These are phyloP conservation scores for Brachyistius frenatus DNA, from an alignment of 2,113 vertebrate genomes.

Conservation along the genomic window DNA sequence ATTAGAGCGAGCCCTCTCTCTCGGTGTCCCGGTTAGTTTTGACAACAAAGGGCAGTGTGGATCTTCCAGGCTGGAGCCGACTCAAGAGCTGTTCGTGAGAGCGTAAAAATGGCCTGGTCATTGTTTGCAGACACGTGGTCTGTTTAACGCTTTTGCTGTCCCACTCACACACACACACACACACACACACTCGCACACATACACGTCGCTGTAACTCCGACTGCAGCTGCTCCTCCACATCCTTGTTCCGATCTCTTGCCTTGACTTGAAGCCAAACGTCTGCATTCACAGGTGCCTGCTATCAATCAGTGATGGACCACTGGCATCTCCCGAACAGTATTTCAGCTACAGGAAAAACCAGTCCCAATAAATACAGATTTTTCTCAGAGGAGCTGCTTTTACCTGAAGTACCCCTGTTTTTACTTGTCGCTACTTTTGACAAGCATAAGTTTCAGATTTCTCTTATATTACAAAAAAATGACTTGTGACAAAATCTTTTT, in stretches of 20 bases:
- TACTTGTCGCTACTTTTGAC: too few species aligned
- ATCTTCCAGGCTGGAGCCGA: neutral
- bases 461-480: too few species aligned
- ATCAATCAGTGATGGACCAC: neutral
- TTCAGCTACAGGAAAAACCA: neutral
- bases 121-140: neutral
- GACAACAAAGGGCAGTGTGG: slow-evolving; percentile 24
- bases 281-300: neutral
- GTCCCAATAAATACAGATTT: too few species aligned
- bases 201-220: neutral
- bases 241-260: slow-evolving; percentile 44
- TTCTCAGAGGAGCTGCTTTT: too few species aligned
- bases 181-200: neutral
- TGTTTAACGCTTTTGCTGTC: neutral
- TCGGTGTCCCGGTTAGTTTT: slow-evolving; percentile 34
- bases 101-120: neutral
- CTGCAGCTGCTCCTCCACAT: slow-evolving; percentile 26
- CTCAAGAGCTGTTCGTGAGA: slow-evolving; percentile 27
- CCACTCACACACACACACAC: neutral
- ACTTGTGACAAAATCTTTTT: too few species aligned
- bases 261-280: neutral
- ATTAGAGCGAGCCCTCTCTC: slow-evolving; percentile 42
- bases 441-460: too few species aligned
- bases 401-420: too few species aligned
- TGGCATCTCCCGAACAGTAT: too few species aligned